phyloP scores from a whole-genome alignment of 92 coral and sea anemone species.

The Paragorgia papillata region DNA sequence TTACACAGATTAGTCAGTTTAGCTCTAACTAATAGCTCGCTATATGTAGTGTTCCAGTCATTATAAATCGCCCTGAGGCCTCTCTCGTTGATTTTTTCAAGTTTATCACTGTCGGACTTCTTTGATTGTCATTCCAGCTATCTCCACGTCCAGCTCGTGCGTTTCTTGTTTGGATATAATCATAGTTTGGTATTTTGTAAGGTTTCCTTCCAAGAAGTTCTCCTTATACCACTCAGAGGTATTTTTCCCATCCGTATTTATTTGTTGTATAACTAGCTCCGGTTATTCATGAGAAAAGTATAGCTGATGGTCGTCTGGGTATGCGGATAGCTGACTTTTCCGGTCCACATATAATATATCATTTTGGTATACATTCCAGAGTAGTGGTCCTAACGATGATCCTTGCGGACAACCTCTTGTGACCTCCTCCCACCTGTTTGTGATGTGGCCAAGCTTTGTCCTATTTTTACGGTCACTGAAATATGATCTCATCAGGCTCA shows the following conservation, averaged over 20 bases:
- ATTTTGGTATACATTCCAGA: constrained; percentile 66
- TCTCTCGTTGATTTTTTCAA: constrained; percentile 55
- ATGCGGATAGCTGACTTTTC: constrained; percentile 56
- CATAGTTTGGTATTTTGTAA: constrained; percentile 58
- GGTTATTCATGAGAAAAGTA: constrained; percentile 34
- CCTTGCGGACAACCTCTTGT: constrained; percentile 65
- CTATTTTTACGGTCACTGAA: constrained; percentile 50
- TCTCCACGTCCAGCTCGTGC: constrained; percentile 8
- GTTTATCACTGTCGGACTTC: constrained; percentile 31
- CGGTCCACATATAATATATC: constrained; percentile 59
- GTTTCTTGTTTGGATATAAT: constrained; percentile 24
- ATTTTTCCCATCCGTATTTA: constrained; percentile 46
- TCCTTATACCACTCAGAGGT: constrained; percentile 52
- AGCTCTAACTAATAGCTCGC: constrained; percentile 54
- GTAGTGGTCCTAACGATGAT: constrained; percentile 58
- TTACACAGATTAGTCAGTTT: constrained; percentile 39
- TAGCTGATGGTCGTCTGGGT: constrained; percentile 68
- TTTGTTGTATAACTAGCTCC: constrained; percentile 13
- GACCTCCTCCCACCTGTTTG: constrained; percentile 42
- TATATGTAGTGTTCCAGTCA: constrained; percentile 56
- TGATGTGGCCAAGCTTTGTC: constrained; percentile 33
- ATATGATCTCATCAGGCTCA: constrained; percentile 48
- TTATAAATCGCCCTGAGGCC: constrained; percentile 60
- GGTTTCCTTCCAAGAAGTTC: constrained; percentile 56
- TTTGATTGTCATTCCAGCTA: constrained; percentile 8